Base-by-base conservation (phyloP, 2,888 invertebrate species). In the Unio delphinus region DNA sequence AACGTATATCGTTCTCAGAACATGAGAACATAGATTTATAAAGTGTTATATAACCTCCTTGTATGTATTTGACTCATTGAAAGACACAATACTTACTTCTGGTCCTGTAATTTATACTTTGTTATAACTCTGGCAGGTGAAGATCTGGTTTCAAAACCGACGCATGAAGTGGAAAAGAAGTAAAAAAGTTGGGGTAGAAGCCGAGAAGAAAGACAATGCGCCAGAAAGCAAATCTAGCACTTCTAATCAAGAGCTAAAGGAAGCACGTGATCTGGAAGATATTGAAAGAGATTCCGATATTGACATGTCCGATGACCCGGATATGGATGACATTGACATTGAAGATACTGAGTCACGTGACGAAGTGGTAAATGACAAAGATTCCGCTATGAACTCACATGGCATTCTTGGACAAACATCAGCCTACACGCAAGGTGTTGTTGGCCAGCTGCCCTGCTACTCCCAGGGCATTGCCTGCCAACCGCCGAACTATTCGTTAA, bases 81-180 rank as follows among this genome's bases (percentile, higher is more conserved):
- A 45, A 45, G 11, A 45, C 45, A 1, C 2, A 3, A 0, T 23
- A 23, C 11, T 45, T 11, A 45, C 11, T 11, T 45, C 11, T 45
- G 11, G 11, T 11, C 11, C 11, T 45, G 11, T 45, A 45, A 45
- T 55, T 55, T 91, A 64, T 89, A 84, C 55, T 93, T 73, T 69
- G 26, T 45, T 45, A 34, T 34, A 45, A 45, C 45, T 45, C 11
- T 45, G 45, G 45, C 73, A 97, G 95, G 97, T 97, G 76, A 97
- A 97, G 92, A 97, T 98, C 85, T 98, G 97, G 98, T 99, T 99
- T 91, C 98, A 99, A 93, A 98, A 98, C 90, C 93, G 98, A 65
- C 93, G 98, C 83, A 98, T 98, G 98, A 98, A 98, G 90, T 98
- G 98, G 97, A 99, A 99, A 90, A 92, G 99, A 18, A 97, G 97